Evolutionary conservation across 1,140 invertebrate species (phyloP).

Genomic region (Colletes gigas): DNA sequence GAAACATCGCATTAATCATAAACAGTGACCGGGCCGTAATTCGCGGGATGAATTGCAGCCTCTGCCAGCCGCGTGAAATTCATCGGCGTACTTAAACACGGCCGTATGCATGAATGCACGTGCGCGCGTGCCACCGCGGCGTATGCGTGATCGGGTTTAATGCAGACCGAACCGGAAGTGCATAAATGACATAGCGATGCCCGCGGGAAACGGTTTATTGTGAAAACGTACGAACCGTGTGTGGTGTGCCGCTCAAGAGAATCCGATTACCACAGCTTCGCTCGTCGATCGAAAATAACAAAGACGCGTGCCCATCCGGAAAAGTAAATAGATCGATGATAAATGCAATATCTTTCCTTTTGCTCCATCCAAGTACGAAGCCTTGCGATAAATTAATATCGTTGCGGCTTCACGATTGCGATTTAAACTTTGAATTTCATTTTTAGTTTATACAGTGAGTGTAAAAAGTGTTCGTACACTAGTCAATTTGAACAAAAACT

Average conservation of each 20-base stretch:
- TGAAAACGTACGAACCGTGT: slow-evolving; percentile 9
- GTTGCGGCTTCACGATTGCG: no score
- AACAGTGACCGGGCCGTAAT: slow-evolving; percentile 45
- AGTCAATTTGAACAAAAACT: no score
- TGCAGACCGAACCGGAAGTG: slow-evolving; percentile 45
- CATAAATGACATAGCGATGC: slow-evolving; percentile 47
- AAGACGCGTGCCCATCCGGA: neutral
- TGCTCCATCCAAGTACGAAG: no score
- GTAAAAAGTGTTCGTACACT: no score
- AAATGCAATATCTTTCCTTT: no score
- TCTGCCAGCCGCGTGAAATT: slow-evolving; percentile 40
- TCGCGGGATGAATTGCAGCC: slow-evolving; percentile 38
- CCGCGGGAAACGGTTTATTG: slow-evolving; percentile 29
- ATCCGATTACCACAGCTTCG: slow-evolving; percentile 5
- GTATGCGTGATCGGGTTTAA: slow-evolving; percentile 29
- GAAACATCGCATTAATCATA: slow-evolving; percentile 63
- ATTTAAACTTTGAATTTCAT: no score
- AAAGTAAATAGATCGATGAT: no score
- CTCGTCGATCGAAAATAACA: neutral
- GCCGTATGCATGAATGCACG: neutral
- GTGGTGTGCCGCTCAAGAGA: neutral
- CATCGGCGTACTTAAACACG: slow-evolving; percentile 49
- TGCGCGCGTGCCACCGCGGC: no score
- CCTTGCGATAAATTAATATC: no score
- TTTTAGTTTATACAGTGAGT: no score